These are phyloP conservation scores for Amblyjoppa proteus DNA, from an alignment of 2,888 invertebrate genomes.

Conservation along the genomic window DNA sequence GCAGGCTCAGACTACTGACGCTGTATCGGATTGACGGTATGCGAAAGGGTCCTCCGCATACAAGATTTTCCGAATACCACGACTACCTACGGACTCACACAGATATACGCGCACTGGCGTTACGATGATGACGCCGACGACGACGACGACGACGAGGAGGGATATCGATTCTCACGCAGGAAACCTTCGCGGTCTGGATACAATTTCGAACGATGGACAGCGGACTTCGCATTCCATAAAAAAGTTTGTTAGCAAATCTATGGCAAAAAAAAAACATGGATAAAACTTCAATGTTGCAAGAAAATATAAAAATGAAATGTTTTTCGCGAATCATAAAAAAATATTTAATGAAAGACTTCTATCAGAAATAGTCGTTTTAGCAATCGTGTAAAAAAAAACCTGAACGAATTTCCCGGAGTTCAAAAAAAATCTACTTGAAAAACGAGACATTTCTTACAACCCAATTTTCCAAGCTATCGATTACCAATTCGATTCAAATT, in stretches of 20 bases:
- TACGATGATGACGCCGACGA: conserved; percentile 17
- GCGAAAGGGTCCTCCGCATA: conserved; percentile 76
- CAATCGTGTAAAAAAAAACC: too few relatives aligned
- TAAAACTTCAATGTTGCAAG: too few relatives aligned
- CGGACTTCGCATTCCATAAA: background rate
- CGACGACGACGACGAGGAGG: conserved; percentile 6
- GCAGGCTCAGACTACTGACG: conserved; percentile 72
- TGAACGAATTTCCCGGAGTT: too few relatives aligned
- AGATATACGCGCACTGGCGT: background rate
- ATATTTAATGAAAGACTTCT: too few relatives aligned
- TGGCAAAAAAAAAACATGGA: background rate
- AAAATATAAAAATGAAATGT: too few relatives aligned
- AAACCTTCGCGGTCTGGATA: conserved; percentile 37
- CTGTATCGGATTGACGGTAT: conserved; percentile 75
- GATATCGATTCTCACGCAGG: conserved; percentile 55
- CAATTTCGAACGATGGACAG: background rate
- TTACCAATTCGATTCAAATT: background rate
- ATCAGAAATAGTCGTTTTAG: too few relatives aligned
- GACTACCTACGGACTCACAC: conserved; percentile 30
- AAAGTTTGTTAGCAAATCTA: background rate
- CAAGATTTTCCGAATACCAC: conserved; percentile 76
- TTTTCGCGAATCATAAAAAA: too few relatives aligned
- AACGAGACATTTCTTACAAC: too few relatives aligned
- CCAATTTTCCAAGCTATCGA: background rate
- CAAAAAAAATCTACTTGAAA: too few relatives aligned